phyloP scores from a whole-genome alignment of 2,113 vertebrate species.

The Gallinago undulata region DNA sequence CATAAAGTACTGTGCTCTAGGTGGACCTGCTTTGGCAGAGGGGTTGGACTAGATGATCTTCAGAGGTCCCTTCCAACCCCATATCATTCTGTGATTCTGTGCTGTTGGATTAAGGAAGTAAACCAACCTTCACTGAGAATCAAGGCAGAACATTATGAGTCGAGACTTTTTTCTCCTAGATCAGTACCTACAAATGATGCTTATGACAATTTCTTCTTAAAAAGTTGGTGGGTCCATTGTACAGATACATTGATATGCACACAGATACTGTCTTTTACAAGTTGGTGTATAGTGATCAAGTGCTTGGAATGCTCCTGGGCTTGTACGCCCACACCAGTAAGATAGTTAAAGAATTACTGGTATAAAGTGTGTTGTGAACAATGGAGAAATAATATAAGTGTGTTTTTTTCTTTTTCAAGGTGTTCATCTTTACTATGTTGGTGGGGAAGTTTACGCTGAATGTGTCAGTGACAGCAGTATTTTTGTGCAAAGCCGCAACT shows the following conservation, averaged over 20 bases:
- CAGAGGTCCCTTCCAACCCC: no score
- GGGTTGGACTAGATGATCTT: no score
- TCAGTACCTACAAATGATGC: background rate
- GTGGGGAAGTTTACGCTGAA: slow-evolving; percentile 95
- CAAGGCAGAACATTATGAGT: background rate
- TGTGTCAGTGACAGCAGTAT: slow-evolving; percentile 98
- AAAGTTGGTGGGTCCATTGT: background rate
- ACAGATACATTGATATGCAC: background rate
- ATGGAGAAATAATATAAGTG: background rate
- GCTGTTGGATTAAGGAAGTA: background rate
- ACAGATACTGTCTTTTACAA: background rate
- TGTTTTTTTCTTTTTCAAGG: slow-evolving; percentile 67
- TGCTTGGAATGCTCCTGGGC: background rate
- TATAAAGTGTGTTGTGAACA: background rate
- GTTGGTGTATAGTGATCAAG: background rate
- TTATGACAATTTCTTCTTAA: background rate
- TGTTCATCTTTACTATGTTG: slow-evolving; percentile 93
- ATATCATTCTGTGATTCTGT: no score
- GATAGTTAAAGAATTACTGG: background rate
- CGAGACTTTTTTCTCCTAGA: background rate
- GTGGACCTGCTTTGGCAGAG: no score
- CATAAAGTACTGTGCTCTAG: background rate
- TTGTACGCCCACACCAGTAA: background rate
- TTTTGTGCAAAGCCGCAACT: slow-evolving; percentile 98
- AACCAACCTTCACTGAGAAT: background rate